Evolutionary conservation across 2,113 vertebrate genomes (phyloP).

Genomic region (Struthio camelus): DNA sequence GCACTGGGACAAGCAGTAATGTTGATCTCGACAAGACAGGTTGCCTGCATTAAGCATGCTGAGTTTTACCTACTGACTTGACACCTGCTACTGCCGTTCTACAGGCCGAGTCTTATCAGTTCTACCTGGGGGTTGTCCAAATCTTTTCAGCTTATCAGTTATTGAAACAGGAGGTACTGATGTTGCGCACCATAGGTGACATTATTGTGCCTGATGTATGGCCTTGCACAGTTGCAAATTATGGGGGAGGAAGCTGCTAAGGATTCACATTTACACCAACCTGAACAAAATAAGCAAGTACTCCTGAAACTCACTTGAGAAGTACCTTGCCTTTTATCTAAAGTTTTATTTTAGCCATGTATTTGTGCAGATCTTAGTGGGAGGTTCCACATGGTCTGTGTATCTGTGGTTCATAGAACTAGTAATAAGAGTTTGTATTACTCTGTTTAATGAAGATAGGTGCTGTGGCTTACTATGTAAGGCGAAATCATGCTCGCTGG

Average conservation of each 20-base stretch:
- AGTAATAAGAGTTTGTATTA: background rate
- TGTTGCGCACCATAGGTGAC: background rate
- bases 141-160: slow-evolving; percentile 15
- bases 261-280: background rate
- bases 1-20: background rate
- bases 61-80: slow-evolving; percentile 50
- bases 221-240: background rate
- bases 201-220: background rate
- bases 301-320: background rate
- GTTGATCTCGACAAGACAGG: slow-evolving; percentile 11
- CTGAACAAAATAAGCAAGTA: background rate
- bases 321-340: background rate
- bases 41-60: slow-evolving; percentile 32
- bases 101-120: slow-evolving; percentile 5
- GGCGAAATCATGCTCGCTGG: background rate
- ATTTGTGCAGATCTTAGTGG: background rate
- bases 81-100: slow-evolving; percentile 13
- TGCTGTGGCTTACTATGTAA: slow-evolving; percentile 29
- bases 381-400: background rate
- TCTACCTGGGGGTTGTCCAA: slow-evolving; percentile 4
- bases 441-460: background rate
- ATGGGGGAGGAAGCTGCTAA: background rate
- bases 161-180: background rate
- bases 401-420: background rate
- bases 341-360: background rate